These are phyloP conservation scores for Brachypteracias leptosomus DNA, from an alignment of 2,113 vertebrate genomes.

Conservation along the genomic window DNA sequence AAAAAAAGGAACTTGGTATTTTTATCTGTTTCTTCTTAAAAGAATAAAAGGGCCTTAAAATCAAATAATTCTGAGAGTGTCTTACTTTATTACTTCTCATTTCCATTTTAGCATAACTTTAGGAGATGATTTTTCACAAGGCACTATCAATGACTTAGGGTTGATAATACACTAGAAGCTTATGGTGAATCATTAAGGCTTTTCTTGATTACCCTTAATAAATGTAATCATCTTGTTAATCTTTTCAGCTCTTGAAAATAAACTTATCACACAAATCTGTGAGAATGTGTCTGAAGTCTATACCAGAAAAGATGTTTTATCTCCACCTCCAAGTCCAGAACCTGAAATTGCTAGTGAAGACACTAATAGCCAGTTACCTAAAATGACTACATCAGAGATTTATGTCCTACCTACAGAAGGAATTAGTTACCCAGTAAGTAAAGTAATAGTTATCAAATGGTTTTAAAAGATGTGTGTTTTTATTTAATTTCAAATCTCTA, in stretches of 20 bases:
- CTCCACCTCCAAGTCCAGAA: neutral
- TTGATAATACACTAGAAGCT: neutral
- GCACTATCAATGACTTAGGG: neutral
- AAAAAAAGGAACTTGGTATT: neutral
- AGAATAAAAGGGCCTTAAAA: neutral
- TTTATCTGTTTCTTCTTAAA: neutral
- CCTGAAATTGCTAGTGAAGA: neutral
- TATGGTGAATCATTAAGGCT: neutral
- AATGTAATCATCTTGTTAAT: neutral
- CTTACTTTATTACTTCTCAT: neutral
- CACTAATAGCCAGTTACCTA: neutral
- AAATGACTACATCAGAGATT: neutral
- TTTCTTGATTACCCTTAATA: neutral
- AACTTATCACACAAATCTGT: constrained; percentile 81
- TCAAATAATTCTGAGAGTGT: neutral
- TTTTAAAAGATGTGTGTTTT: neutral
- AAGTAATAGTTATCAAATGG: neutral
- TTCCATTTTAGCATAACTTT: neutral
- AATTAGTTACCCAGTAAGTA: constrained; percentile 45
- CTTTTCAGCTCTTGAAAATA: constrained; percentile 77
- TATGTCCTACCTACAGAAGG: neutral
- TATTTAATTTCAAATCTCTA: neutral
- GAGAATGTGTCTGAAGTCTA: constrained; percentile 61
- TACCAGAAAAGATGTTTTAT: constrained; percentile 37
- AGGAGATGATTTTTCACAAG: neutral